These are phyloP conservation scores for Colossoma macropomum DNA, from an alignment of 2,113 vertebrate genomes.

Conservation along the genomic window DNA sequence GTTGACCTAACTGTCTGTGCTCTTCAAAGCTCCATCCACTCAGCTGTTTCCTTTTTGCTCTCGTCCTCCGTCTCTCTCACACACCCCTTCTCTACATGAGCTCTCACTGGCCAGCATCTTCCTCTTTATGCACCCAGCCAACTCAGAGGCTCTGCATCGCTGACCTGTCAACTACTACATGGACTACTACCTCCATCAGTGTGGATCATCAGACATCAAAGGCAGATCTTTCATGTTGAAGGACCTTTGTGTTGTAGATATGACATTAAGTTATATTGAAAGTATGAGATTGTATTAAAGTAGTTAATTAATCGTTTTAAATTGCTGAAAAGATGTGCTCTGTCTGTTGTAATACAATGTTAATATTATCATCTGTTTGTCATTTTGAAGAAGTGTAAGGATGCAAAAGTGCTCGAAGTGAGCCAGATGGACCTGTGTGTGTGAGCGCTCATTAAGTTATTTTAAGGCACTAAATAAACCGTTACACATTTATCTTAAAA, in stretches of 20 bases:
- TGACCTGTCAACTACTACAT: not conserved
- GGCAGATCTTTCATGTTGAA: conserved; percentile 6
- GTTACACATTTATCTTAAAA: not conserved
- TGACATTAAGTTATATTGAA: not conserved
- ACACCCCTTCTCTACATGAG: not conserved
- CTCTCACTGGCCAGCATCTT: not conserved
- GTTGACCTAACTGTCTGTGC: conserved; percentile 59
- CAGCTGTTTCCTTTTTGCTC: not conserved
- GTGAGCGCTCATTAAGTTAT: conserved; percentile 20
- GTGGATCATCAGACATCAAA: not conserved
- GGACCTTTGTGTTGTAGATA: conserved; percentile 2
- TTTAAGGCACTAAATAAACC: conserved; percentile 45
- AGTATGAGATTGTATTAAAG: not conserved
- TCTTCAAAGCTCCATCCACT: conserved; percentile 29
- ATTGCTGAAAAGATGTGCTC: not conserved
- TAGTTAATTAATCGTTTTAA: not conserved
- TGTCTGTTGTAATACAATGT: not conserved
- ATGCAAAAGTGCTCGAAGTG: not conserved
- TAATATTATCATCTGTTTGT: not conserved
- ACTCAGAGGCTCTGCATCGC: not conserved
- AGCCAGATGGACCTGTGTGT: not conserved
- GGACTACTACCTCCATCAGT: not conserved
- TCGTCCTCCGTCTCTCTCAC: not conserved
- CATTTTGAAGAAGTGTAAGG: not conserved
- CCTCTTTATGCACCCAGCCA: not conserved